A percentile compares a stretch with the other conserved stretches of the same genome.
Evolutionary conservation across 2,888 invertebrate genomes (phyloP).

Genomic region (Leptopterna dolabrata): DNA sequence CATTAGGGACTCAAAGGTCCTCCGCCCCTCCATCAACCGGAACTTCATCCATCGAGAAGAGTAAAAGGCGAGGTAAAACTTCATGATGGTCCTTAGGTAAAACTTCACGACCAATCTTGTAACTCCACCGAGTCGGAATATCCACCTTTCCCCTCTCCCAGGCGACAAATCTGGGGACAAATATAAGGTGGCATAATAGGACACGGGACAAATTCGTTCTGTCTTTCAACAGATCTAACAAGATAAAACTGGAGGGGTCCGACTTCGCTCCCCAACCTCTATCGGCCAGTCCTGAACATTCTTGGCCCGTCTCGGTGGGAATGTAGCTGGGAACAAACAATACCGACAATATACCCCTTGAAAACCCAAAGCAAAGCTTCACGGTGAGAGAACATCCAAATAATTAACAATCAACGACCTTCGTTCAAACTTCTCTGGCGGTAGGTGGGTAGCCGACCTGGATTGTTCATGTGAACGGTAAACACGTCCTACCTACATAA

Average conservation of each 20-base stretch:
- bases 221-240: slow-evolving; percentile 35
- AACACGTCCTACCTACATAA: no score
- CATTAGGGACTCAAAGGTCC: background rate
- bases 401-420: no score
- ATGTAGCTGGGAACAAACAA: background rate
- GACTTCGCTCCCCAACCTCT: background rate
- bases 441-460: no score
- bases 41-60: background rate
- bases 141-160: background rate
- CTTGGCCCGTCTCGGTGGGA: background rate
- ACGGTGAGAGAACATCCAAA: no score
- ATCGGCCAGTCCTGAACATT: background rate
- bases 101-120: background rate
- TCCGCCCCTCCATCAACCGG: background rate
- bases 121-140: background rate
- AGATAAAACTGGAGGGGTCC: slow-evolving; percentile 1
- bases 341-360: background rate
- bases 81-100: background rate
- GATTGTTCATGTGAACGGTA: no score
- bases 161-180: slow-evolving; percentile 44
- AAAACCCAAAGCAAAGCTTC: no score
- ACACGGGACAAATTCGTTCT: slow-evolving; percentile 49
- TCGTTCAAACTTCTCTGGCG: no score
- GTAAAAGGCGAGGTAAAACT: background rate
- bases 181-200: slow-evolving; percentile 52